phyloP scores from a whole-genome alignment of 1,140 invertebrate species.

The Zaprionus ghesquierei region DNA sequence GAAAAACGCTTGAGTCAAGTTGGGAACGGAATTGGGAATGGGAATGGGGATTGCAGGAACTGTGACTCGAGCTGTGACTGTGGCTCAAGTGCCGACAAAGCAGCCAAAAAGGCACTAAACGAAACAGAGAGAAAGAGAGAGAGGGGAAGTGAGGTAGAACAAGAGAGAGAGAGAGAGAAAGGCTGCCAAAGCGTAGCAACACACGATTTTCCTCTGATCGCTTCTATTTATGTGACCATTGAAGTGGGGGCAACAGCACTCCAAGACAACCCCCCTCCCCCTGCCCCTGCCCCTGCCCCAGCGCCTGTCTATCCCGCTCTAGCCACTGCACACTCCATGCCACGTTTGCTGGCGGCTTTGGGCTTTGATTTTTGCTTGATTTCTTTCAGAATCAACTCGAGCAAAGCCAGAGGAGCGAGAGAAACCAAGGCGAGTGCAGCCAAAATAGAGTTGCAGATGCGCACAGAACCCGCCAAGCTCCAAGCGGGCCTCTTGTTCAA shows the following conservation, averaged over 20 bases:
- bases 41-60: too few relatives aligned
- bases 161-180: slow-evolving; percentile 10
- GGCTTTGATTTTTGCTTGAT: slow-evolving; percentile 82
- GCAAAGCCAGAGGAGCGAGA: not conserved
- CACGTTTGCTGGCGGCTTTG: slow-evolving; percentile 52
- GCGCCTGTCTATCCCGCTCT: too few relatives aligned
- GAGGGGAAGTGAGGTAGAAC: slow-evolving; percentile 3
- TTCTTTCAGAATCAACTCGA: slow-evolving; percentile 75
- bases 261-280: not conserved
- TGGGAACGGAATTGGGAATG: too few relatives aligned
- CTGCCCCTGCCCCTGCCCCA: not conserved
- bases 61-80: too few relatives aligned
- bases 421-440: slow-evolving; percentile 17
- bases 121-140: slow-evolving; percentile 33
- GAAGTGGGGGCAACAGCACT: slow-evolving; percentile 60
- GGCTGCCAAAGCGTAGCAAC: slow-evolving; percentile 30
- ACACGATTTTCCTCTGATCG: slow-evolving; percentile 70
- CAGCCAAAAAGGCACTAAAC: slow-evolving; percentile 66
- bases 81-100: slow-evolving; percentile 74
- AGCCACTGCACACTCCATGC: slow-evolving; percentile 41
- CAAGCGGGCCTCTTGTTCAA: slow-evolving; percentile 39
- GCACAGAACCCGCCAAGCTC: not conserved
- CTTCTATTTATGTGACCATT: slow-evolving; percentile 80
- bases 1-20: slow-evolving; percentile 31
- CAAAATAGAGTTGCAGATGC: slow-evolving; percentile 74